Base-by-base conservation (phyloP, 2,797 vertebrate species). In the Poeciliopsis paucimaculata region DNA sequence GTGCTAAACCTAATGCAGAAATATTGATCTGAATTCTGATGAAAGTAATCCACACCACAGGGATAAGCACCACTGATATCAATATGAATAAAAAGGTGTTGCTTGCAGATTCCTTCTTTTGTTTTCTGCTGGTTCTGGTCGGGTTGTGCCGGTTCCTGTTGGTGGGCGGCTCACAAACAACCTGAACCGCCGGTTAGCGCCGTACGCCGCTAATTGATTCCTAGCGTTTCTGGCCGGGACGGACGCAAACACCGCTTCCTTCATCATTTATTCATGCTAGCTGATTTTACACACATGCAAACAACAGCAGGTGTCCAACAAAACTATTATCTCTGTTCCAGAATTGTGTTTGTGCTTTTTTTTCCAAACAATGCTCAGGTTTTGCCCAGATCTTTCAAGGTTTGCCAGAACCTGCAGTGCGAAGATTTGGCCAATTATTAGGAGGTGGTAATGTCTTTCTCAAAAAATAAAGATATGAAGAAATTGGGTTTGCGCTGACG, bases 221-320 rank as follows among this genome's bases (percentile, higher is more conserved):
- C 71, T 84, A 86, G 88, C 82, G 68, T 76, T 84, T 51, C 75
- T 77, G 34, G 76, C 85, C 85, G 85, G 82, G 85, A 91, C 86
- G 83, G 90, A 93, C 84, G 87, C 89, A 92, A 92, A 92, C 88
- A 88, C 83, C 74, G 80, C 86, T 82, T 86, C 82, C 80, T 77
- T 89, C 82, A 88, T 93, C 82, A 83, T 88, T 92, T 92, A 91
- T 92, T 87, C 86, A 91, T 41, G 86, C 80, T 28, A 7, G 77
- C 82, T 88, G 78, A 86, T 85, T 86, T 31, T 81, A 57, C 71
- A 72, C 70, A 53, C 78, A 71, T 53, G 28, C 73, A 85, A 84
- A 92, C 88, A 91, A 87, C 79, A 86, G 83, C 87, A 91, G 90
- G 86, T 91, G 88, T 88, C 86, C 86, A 39, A 68, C 80, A 2